Percentiles rank a stretch among this genome's conserved stretches.
Evolutionary conservation across 2,113 vertebrate genomes (phyloP).

Genomic region (Catagonus wagneri): DNA sequence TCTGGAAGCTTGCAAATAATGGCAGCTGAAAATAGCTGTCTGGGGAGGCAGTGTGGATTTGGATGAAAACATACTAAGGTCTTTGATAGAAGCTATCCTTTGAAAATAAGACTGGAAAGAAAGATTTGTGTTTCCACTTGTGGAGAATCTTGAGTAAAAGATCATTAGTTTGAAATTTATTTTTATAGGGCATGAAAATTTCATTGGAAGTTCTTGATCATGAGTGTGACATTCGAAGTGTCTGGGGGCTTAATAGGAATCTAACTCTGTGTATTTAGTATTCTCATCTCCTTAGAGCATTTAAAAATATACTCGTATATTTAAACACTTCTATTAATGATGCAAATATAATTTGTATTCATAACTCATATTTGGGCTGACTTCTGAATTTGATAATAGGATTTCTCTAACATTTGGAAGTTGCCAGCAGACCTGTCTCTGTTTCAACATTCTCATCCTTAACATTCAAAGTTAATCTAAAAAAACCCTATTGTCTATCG

Average conservation of each 20-base stretch:
- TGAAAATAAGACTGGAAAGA: constrained; percentile 41
- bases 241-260: constrained; percentile 30
- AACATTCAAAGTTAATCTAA: constrained; percentile 11
- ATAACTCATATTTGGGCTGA: constrained; percentile 31
- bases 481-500: background rate
- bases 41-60: background rate
- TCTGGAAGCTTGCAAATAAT: background rate
- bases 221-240: background rate
- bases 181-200: background rate
- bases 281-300: constrained; percentile 49
- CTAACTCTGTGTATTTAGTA: constrained; percentile 44
- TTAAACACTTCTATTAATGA: constrained; percentile 55
- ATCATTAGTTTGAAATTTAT: constrained; percentile 25
- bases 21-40: background rate
- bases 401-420: constrained; percentile 31
- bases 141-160: constrained; percentile 25
- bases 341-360: constrained; percentile 9
- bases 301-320: constrained; percentile 19
- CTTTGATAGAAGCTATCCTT: constrained; percentile 17
- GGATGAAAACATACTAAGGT: background rate
- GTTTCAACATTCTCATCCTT: constrained; percentile 40
- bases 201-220: constrained; percentile 28
- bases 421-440: constrained; percentile 21
- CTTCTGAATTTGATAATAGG: constrained; percentile 45
- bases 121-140: constrained; percentile 26